Evolutionary conservation across 1,140 invertebrate species (phyloP).

Genomic region (Ceratosolen solmsi): DNA sequence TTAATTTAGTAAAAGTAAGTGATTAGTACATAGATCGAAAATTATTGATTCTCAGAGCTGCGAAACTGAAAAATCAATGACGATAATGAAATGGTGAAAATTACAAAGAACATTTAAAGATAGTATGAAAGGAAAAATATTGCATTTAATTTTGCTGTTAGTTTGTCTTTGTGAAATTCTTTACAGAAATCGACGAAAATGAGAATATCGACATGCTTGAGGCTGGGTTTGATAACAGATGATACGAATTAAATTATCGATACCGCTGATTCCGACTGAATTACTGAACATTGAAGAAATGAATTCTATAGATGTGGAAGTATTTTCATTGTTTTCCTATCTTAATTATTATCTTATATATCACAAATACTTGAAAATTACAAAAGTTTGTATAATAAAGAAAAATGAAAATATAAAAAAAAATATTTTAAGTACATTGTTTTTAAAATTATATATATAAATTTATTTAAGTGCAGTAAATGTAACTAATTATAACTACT

Average conservation of each 20-base stretch:
- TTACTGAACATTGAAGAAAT: neutral
- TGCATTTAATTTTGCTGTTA: neutral
- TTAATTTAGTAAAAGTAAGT: too few species aligned
- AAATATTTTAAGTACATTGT: too few species aligned
- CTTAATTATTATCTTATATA: constrained; percentile 31
- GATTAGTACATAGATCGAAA: too few species aligned
- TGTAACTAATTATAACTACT: too few species aligned
- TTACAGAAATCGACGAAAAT: neutral
- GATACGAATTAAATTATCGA: neutral
- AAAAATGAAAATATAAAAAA: too few species aligned
- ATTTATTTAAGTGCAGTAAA: too few species aligned
- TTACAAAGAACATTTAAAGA: neutral
- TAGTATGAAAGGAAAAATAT: neutral
- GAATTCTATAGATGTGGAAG: constrained; percentile 20
- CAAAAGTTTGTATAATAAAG: too few species aligned
- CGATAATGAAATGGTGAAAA: neutral
- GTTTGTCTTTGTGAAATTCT: neutral
- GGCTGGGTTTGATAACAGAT: constrained; percentile 4
- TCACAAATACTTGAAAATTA: too few species aligned
- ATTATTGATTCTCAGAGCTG: constrained; percentile 23
- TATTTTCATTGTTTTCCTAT: constrained; percentile 24
- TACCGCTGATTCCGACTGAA: neutral
- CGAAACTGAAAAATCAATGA: constrained; percentile 37
- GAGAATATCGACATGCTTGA: neutral
- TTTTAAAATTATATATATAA: too few species aligned